These are phyloP conservation scores for Leptoteleia sp. DNA, from an alignment of 1,140 invertebrate species.

Conservation along the genomic window DNA sequence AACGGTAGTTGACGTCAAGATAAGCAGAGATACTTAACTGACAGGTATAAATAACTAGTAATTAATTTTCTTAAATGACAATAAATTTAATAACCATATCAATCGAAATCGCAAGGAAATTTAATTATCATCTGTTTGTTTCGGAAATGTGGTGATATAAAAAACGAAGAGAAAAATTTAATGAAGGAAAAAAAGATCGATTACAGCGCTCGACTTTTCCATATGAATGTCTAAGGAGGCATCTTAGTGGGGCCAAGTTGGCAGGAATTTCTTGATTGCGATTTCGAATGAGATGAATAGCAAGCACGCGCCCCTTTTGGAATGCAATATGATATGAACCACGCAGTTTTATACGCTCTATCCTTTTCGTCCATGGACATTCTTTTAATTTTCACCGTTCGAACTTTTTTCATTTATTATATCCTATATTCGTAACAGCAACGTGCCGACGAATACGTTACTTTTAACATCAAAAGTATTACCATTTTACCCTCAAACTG, in stretches of 20 bases:
- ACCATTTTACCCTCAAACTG: background rate
- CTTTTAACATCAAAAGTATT: slow-evolving; percentile 3
- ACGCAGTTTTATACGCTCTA: slow-evolving; percentile 31
- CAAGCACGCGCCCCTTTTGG: slow-evolving; percentile 65
- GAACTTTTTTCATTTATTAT: slow-evolving; percentile 1
- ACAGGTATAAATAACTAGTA: too few relatives aligned
- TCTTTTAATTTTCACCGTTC: slow-evolving; percentile 10
- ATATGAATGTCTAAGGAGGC: slow-evolving; percentile 49
- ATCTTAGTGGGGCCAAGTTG: slow-evolving; percentile 46
- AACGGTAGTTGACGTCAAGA: too few relatives aligned
- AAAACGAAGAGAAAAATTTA: slow-evolving; percentile 6
- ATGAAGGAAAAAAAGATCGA: slow-evolving; percentile 25
- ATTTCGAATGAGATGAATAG: slow-evolving; percentile 54
- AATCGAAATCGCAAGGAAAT: too few relatives aligned
- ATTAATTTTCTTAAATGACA: too few relatives aligned
- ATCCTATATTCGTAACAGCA: slow-evolving; percentile 9
- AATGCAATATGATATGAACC: slow-evolving; percentile 75
- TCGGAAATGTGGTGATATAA: background rate
- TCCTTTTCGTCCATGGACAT: slow-evolving; percentile 25
- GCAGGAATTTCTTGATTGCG: slow-evolving; percentile 78
- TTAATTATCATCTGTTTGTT: background rate
- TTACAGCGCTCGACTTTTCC: slow-evolving; percentile 42
- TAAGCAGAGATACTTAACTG: too few relatives aligned
- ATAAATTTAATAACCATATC: too few relatives aligned
- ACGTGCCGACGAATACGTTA: slow-evolving; percentile 1